Percentiles rank a stretch among this genome's conserved stretches.
Evolutionary conservation across 2,888 invertebrate genomes (phyloP).

Genomic region (Stenichneumon culpator): DNA sequence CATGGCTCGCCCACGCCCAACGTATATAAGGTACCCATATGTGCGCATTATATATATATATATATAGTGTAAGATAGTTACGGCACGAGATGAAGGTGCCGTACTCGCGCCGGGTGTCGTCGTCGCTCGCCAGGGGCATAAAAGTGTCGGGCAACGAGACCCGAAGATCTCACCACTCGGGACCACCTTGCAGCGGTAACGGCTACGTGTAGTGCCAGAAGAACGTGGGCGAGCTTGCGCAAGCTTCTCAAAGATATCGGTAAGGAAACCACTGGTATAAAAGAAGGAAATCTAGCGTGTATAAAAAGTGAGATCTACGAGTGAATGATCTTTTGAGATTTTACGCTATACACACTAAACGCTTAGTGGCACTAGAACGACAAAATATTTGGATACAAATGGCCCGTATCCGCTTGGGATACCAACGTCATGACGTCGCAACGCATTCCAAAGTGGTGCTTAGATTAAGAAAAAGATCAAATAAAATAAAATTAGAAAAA

Average conservation of each 20-base stretch:
- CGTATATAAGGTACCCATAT: neutral
- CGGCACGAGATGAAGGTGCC: conserved; percentile 42
- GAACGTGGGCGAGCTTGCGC: conserved; percentile 83
- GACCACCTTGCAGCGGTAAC: conserved; percentile 80
- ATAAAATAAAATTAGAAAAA: conserved; percentile 7
- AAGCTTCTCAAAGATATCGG: conserved; percentile 71
- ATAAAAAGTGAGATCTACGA: conserved; percentile 38
- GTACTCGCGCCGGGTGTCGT: conserved; percentile 66
- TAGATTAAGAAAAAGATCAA: conserved; percentile 14
- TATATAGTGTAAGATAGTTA: conserved; percentile 45
- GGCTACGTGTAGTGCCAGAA: conserved; percentile 36
- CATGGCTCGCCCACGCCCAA: conserved; percentile 80
- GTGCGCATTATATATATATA: conserved; percentile 5
- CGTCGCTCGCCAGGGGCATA: conserved; percentile 82
- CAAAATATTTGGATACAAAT: conserved; percentile 44
- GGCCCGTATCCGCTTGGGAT: conserved; percentile 38
- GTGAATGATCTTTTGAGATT: conserved; percentile 29
- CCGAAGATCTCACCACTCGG: conserved; percentile 79
- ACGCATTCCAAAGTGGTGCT: conserved; percentile 26
- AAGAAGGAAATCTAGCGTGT: neutral
- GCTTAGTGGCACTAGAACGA: conserved; percentile 3
- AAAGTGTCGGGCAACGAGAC: conserved; percentile 80
- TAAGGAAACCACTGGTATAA: conserved; percentile 15
- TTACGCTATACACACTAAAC: conserved; percentile 21
- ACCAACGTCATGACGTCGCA: conserved; percentile 2